Evolutionary conservation across 2,888 invertebrate species (phyloP).

Genomic region (Linnaemya vulpina): DNA sequence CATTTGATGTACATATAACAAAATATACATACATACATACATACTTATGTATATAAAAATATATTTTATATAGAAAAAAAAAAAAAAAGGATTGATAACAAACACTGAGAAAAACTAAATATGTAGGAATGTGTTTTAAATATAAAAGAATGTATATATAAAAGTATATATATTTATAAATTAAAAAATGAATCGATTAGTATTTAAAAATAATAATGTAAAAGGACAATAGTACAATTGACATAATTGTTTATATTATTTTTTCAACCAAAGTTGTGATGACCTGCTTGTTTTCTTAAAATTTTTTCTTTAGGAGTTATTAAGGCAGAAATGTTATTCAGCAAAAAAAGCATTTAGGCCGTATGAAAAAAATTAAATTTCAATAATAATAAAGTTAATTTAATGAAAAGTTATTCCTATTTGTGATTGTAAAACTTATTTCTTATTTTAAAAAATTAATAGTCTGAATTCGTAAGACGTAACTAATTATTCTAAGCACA

Average conservation of each 20-base stretch:
- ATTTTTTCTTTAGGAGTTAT: too few species aligned
- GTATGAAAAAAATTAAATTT: not conserved
- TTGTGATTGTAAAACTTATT: too few species aligned
- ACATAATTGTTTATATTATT: slow-evolving; percentile 25
- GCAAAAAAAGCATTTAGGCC: not conserved
- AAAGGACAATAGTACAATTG: slow-evolving; percentile 62
- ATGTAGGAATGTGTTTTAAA: slow-evolving; percentile 43
- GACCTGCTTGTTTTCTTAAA: not conserved
- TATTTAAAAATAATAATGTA: slow-evolving; percentile 74
- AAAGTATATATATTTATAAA: slow-evolving; percentile 37
- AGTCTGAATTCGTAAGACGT: not conserved
- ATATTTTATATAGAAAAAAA: not conserved
- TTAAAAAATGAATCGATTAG: slow-evolving; percentile 79
- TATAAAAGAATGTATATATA: slow-evolving; percentile 29
- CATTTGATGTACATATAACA: too few species aligned
- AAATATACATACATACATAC: too few species aligned
- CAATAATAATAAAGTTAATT: not conserved
- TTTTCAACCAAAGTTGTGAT: not conserved
- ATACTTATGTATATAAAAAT: not conserved
- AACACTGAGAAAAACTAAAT: slow-evolving; percentile 39
- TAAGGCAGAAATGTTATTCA: not conserved
- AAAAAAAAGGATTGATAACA: slow-evolving; percentile 9
- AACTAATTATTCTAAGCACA: too few species aligned
- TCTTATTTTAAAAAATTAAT: not conserved
- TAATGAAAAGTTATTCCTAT: not conserved